phyloP scores from a whole-genome alignment of 2,888 invertebrate genomes.

The Melinaea marsaeus region DNA sequence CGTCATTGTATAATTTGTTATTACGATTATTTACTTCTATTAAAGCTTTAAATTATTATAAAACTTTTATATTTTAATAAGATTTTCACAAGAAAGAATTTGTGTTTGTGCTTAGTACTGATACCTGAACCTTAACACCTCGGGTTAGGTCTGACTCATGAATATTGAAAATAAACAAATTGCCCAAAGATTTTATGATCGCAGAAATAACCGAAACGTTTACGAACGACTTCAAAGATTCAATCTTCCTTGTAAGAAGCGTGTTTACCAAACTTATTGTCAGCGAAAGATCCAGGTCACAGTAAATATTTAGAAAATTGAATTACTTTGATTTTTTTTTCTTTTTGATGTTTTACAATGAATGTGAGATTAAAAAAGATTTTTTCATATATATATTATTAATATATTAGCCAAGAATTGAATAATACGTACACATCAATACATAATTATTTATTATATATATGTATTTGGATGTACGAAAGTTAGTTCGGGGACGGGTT shows the following conservation, averaged over 20 bases:
- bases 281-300: background rate
- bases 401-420: too few species aligned
- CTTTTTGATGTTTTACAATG: background rate
- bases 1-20: too few species aligned
- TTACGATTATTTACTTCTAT: too few species aligned
- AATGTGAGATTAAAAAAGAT: background rate
- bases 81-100: background rate
- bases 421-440: too few species aligned
- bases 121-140: constrained; percentile 12
- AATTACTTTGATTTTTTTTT: background rate
- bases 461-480: too few species aligned
- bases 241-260: constrained; percentile 7
- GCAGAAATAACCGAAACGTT: constrained; percentile 32
- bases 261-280: constrained; percentile 10
- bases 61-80: background rate
- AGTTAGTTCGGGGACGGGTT: too few species aligned
- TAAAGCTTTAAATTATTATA: too few species aligned
- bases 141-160: constrained; percentile 35
- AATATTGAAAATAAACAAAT: constrained; percentile 45
- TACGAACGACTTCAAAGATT: constrained; percentile 26
- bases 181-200: constrained; percentile 40
- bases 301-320: constrained; percentile 4
- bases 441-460: too few species aligned
- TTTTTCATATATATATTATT: too few species aligned
- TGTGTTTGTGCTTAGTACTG: constrained; percentile 3